These are phyloP conservation scores for Anguilla megastoma DNA, from an alignment of 2,797 vertebrate genomes.

Conservation along the genomic window DNA sequence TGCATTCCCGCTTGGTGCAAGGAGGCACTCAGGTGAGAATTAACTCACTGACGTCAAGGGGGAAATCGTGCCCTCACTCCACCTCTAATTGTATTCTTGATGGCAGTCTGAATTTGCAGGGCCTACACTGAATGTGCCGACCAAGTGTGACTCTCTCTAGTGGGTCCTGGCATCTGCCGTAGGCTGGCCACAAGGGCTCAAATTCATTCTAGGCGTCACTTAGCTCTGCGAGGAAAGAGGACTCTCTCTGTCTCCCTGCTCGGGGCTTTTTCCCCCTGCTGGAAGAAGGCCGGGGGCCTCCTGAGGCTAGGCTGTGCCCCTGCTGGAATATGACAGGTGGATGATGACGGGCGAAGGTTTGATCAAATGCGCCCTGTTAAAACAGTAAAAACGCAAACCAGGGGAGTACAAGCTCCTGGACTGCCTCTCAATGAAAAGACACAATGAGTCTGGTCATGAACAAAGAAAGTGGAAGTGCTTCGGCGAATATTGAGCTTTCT, in stretches of 20 bases:
- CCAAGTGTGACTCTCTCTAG: constrained; percentile 75
- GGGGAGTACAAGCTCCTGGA: neutral
- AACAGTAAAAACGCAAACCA: neutral
- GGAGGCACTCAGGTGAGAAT: constrained; percentile 62
- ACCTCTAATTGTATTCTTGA: constrained; percentile 80
- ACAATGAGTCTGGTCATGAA: neutral
- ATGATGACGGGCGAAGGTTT: neutral
- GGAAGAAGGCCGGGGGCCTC: neutral
- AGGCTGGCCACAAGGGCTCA: constrained; percentile 62
- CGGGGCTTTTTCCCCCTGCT: neutral
- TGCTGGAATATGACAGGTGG: neutral
- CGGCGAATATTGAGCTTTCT: neutral
- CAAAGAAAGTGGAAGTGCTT: neutral
- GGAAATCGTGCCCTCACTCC: constrained; percentile 54
- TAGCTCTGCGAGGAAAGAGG: neutral
- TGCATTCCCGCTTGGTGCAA: constrained; percentile 38
- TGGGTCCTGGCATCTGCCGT: constrained; percentile 67
- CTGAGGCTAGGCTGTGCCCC: neutral
- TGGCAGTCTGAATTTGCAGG: constrained; percentile 78
- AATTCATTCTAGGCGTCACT: constrained; percentile 45
- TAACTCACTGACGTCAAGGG: constrained; percentile 64
- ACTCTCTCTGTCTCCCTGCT: too few relatives aligned
- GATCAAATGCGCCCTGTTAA: neutral
- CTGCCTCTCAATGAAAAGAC: neutral
- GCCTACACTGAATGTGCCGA: constrained; percentile 78